These are phyloP conservation scores for Platycercus adscitus DNA, from an alignment of 2,113 vertebrate genomes.

Conservation along the genomic window DNA sequence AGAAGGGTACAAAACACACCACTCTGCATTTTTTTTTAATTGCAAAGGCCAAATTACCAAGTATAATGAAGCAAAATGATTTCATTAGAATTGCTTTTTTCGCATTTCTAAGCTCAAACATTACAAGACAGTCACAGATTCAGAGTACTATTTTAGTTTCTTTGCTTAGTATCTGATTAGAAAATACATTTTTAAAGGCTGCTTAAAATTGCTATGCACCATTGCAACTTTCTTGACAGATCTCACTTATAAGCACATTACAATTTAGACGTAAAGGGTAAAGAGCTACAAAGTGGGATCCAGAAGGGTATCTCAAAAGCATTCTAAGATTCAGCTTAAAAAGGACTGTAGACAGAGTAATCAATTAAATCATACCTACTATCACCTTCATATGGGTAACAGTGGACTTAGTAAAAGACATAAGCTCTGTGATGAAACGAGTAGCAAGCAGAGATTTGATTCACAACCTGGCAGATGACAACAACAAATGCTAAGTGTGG, in stretches of 20 bases:
- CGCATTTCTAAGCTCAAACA: slow-evolving; percentile 4
- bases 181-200: not conserved
- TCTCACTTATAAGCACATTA: not conserved
- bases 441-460: not conserved
- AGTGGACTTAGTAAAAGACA: not conserved
- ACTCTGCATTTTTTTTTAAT: not conserved
- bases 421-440: not conserved
- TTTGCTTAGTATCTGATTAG: not conserved
- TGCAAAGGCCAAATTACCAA: slow-evolving; percentile 9
- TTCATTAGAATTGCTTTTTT: not conserved
- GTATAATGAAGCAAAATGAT: not conserved
- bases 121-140: not conserved
- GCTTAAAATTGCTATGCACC: not conserved
- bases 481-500: not conserved
- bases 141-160: not conserved
- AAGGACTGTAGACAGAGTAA: not conserved
- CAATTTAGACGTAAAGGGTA: not conserved
- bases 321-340: not conserved
- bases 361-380: not conserved
- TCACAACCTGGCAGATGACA: not conserved
- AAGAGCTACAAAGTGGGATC: not conserved
- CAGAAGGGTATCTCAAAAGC: not conserved
- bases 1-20: not conserved
- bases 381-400: not conserved
- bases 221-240: not conserved